These are phyloP conservation scores for Psettodes erumei DNA, from an alignment of 2,113 vertebrate species.

Conservation along the genomic window DNA sequence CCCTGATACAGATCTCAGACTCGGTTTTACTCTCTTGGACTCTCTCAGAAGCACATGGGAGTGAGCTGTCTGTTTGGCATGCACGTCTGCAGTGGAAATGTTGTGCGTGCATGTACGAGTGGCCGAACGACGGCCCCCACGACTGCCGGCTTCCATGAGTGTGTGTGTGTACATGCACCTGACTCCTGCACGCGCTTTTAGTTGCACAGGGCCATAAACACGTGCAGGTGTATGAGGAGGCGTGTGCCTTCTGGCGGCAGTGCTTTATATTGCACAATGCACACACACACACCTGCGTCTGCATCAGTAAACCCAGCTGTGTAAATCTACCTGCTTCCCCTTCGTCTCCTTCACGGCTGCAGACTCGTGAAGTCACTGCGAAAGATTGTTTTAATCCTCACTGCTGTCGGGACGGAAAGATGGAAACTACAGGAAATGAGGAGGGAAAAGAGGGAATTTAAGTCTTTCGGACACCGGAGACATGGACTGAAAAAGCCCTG, in stretches of 20 bases:
- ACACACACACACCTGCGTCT: constrained; percentile 24
- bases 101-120: constrained; percentile 13
- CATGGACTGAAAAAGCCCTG: neutral
- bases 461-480: neutral
- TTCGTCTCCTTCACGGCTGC: neutral
- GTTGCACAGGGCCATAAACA: constrained; percentile 32
- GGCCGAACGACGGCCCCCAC: neutral
- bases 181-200: neutral
- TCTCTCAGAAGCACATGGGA: constrained; percentile 27
- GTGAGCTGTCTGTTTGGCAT: constrained; percentile 68
- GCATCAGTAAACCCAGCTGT: constrained; percentile 11
- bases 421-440: neutral
- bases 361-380: neutral
- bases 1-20: constrained; percentile 67
- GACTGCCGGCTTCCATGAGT: constrained; percentile 5
- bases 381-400: neutral
- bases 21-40: constrained; percentile 40
- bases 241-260: neutral
- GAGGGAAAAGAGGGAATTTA: neutral
- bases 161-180: constrained; percentile 6
- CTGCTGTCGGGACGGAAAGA: neutral
- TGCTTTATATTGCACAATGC: constrained; percentile 31
- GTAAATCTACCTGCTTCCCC: constrained; percentile 15
- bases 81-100: constrained; percentile 35
- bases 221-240: constrained; percentile 22